Evolutionary conservation across 2,113 vertebrate genomes (phyloP).

Genomic region (Pseudolaguvia tuberculata): DNA sequence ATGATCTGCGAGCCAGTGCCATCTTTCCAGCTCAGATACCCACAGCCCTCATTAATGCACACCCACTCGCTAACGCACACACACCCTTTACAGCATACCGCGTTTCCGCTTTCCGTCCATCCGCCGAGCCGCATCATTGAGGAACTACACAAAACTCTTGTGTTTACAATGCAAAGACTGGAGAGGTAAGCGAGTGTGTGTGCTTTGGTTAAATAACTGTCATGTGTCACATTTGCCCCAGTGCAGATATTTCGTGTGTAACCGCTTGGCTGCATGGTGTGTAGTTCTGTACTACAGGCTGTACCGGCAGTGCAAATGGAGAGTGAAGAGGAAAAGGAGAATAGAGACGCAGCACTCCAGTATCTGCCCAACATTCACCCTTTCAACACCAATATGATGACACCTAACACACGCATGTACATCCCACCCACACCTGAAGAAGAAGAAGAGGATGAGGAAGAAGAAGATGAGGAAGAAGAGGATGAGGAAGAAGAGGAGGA

Average conservation of each 20-base stretch:
- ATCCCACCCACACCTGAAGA: constrained; percentile 77
- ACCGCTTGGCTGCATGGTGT: constrained; percentile 14
- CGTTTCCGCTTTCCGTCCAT: constrained; percentile 76
- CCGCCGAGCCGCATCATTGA: constrained; percentile 88
- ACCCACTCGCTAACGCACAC: constrained; percentile 73
- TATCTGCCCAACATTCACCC: constrained; percentile 78
- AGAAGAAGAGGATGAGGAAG: constrained; percentile 65
- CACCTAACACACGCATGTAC: constrained; percentile 78
- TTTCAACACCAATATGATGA: constrained; percentile 82
- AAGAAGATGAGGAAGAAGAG: constrained; percentile 66
- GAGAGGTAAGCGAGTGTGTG: constrained; percentile 77
- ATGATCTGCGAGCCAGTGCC: constrained; percentile 89
- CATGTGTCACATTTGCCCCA: not conserved
- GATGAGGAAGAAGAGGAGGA: constrained; percentile 68
- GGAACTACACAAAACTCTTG: constrained; percentile 92
- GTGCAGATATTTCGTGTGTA: not conserved
- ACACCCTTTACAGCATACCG: constrained; percentile 81
- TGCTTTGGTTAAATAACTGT: not conserved
- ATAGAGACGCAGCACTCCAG: constrained; percentile 59
- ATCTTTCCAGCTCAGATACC: constrained; percentile 80
- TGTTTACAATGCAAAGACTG: constrained; percentile 96
- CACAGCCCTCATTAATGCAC: constrained; percentile 68
- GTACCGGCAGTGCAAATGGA: constrained; percentile 89
- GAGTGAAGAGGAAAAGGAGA: constrained; percentile 93
- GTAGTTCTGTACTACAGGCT: constrained; percentile 83